Conservation (phyloP, 2,888 invertebrate genomes). For the Drosophila eohydei region DNA sequence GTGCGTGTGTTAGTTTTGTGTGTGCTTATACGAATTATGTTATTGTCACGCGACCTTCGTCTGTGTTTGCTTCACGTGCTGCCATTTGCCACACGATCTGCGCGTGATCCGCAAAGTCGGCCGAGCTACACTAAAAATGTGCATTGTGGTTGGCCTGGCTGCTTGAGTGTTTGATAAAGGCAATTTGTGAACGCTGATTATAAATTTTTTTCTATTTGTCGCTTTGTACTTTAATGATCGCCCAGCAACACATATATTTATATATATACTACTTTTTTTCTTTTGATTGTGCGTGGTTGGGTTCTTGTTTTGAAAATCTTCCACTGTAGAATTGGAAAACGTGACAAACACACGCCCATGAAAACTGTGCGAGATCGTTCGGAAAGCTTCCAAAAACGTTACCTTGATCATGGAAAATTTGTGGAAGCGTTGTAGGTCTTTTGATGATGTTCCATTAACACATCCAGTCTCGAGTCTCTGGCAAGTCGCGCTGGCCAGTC, state of each 20-base stretch:
- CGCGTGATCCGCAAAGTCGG: slow-evolving; percentile 63
- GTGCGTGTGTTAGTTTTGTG: slow-evolving; percentile 4
- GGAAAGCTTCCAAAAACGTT: slow-evolving; percentile 65
- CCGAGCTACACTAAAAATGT: slow-evolving; percentile 40
- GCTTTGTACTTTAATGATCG: slow-evolving; percentile 32
- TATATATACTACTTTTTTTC: not conserved
- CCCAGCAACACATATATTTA: slow-evolving; percentile 33
- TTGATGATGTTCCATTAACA: slow-evolving; percentile 57
- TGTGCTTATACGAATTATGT: slow-evolving; percentile 46
- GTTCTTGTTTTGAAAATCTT: slow-evolving; percentile 54
- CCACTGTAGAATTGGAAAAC: slow-evolving; percentile 57
- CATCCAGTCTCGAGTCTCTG: slow-evolving; percentile 19
- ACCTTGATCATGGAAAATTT: slow-evolving; percentile 58
- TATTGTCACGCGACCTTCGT: slow-evolving; percentile 77
- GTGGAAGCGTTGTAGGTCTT: slow-evolving; percentile 11
- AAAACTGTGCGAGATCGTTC: slow-evolving; percentile 9
- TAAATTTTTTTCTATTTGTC: slow-evolving; percentile 17
- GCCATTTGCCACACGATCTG: slow-evolving; percentile 58
- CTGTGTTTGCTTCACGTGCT: slow-evolving; percentile 58
- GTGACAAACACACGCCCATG: slow-evolving; percentile 45
- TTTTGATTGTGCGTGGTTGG: slow-evolving; percentile 13
- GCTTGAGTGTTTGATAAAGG: slow-evolving; percentile 52
- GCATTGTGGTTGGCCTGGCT: slow-evolving; percentile 25
- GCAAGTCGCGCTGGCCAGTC: not conserved
- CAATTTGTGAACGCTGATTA: slow-evolving; percentile 48